phyloP scores from a whole-genome alignment of 2,113 vertebrate genomes.

The Papio anubis region DNA sequence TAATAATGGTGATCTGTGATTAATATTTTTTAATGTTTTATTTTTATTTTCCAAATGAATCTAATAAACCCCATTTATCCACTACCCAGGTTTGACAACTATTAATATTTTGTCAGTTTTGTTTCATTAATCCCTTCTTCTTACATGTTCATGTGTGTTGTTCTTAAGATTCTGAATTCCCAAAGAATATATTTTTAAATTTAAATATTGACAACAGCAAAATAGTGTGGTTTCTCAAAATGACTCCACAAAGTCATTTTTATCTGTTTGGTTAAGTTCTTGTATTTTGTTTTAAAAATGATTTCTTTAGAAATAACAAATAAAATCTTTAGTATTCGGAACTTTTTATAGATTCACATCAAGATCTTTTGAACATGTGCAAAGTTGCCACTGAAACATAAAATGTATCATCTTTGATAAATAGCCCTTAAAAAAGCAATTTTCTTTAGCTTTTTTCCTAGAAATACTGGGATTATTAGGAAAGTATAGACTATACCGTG shows the following conservation, averaged over 20 bases:
- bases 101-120: not conserved
- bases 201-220: not conserved
- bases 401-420: not conserved
- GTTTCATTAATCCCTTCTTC: not conserved
- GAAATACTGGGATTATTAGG: not conserved
- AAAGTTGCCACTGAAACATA: constrained; percentile 7
- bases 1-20: not conserved
- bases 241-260: not conserved
- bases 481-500: not conserved
- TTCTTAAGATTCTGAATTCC: not conserved
- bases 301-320: not conserved
- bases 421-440: not conserved
- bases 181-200: not conserved
- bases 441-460: not conserved
- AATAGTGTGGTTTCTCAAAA: constrained; percentile 1
- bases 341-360: not conserved
- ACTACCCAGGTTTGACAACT: not conserved
- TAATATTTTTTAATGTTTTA: not conserved
- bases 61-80: not conserved
- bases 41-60: not conserved
- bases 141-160: not conserved
- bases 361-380: not conserved
- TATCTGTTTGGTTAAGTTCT: not conserved
- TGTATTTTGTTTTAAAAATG: not conserved
- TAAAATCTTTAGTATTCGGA: not conserved